Conservation (phyloP, 2,113 vertebrate genomes). For the Salvator merianae region DNA sequence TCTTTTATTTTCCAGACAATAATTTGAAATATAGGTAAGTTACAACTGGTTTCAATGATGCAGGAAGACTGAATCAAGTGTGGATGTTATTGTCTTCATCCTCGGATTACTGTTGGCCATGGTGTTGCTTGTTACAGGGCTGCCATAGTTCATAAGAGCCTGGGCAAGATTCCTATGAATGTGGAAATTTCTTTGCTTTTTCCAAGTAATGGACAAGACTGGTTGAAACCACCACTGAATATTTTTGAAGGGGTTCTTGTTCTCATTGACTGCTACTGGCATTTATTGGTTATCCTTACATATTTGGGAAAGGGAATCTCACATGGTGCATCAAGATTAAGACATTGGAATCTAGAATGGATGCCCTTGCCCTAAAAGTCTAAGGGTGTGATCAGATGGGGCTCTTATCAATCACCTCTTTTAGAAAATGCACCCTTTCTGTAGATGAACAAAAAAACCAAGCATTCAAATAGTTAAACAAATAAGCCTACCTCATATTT, state of each 20-base stretch:
- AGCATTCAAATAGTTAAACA: no score
- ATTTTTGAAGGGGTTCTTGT: background rate
- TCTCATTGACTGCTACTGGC: background rate
- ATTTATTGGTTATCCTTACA: background rate
- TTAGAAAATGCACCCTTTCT: no score
- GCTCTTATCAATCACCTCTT: no score
- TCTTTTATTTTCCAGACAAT: slow-evolving; percentile 17
- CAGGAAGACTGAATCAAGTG: slow-evolving; percentile 44
- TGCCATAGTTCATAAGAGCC: background rate
- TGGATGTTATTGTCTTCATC: background rate
- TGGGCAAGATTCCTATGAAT: background rate
- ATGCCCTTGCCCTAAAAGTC: background rate
- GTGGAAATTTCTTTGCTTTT: background rate
- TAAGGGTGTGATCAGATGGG: no score
- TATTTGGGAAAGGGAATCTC: background rate
- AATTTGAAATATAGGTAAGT: slow-evolving; percentile 18
- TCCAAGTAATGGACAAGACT: background rate
- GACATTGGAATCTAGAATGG: background rate
- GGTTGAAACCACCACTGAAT: background rate
- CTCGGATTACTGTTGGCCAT: background rate
- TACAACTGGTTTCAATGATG: background rate
- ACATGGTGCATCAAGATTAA: background rate
- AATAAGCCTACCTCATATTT: no score
- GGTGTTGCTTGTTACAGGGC: background rate
- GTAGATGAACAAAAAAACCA: no score